phyloP scores from a whole-genome alignment of 2,888 invertebrate species.

The Camptogramma bilineatum region DNA sequence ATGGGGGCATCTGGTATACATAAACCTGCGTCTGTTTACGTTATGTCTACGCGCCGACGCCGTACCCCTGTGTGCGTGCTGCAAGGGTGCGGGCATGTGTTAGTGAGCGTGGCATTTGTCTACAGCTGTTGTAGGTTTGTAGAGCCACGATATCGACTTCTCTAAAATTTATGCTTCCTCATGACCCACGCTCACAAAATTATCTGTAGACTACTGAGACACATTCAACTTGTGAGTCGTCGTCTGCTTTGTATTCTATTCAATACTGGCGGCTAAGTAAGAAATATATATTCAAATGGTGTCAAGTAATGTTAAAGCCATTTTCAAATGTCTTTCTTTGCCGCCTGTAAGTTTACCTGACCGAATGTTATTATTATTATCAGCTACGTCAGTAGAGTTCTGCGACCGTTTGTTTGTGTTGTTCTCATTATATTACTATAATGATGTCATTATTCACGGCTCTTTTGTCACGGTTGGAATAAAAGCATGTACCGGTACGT shows the following conservation, averaged over 20 bases:
- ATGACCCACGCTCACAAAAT: conserved; percentile 74
- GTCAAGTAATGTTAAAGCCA: conserved; percentile 47
- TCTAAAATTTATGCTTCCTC: conserved; percentile 83
- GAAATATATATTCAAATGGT: conserved; percentile 60
- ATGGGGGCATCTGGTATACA: conserved; percentile 83
- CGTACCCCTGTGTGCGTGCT: conserved; percentile 57
- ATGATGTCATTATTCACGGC: conserved; percentile 79
- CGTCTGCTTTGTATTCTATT: conserved; percentile 67
- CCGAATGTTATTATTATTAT: conserved; percentile 43
- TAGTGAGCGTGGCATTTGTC: conserved; percentile 69
- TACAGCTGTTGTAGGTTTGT: conserved; percentile 83
- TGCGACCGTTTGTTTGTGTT: conserved; percentile 52
- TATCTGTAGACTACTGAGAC: conserved; percentile 54
- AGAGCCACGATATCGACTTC: conserved; percentile 72
- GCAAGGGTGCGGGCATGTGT: conserved; percentile 79
- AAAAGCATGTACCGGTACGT: conserved; percentile 72
- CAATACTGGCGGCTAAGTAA: conserved; percentile 55
- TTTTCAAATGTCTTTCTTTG: conserved; percentile 45
- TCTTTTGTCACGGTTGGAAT: conserved; percentile 78
- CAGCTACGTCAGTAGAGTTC: conserved; percentile 44
- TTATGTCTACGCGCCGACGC: conserved; percentile 67
- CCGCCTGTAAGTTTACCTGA: conserved; percentile 42
- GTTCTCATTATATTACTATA: conserved; percentile 73
- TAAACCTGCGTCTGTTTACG: conserved; percentile 82
- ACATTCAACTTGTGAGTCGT: conserved; percentile 59